Base-by-base conservation (phyloP, 2,113 vertebrate species). In the Atlantisia rogersi region DNA sequence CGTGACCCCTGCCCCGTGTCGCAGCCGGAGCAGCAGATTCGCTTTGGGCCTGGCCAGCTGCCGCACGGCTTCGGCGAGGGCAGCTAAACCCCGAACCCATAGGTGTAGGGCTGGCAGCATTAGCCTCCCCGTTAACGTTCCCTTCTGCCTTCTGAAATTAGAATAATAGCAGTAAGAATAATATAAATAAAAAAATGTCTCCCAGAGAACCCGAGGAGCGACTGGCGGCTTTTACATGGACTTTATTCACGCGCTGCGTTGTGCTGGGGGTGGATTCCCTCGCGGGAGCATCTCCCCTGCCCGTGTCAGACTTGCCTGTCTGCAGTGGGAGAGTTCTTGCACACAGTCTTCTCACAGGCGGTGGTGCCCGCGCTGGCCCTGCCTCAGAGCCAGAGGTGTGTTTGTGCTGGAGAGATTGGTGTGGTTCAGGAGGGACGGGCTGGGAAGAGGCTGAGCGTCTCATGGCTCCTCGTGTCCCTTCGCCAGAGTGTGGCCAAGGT, bases 41-140 rank as follows among this genome's bases (percentile, higher is more conserved):
- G 65, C 95, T 90, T 67, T 74, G 95, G 97, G 97, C 95, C 95
- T 95, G 94, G 84, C 94, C 89, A 24, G 93, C 50, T 7, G 75
- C 71, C 86, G 92, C 94, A 48, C 11, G 16, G 95, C 75, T 92
- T 92, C 77, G n/a, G 96, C 58, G 37, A 95, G 92, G 88, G 95
- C 79, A 10, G 3, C 67, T 62, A 60, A 56, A 96, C 95, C 94
- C 94, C 79, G 67, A 28, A 79, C 81, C 31, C 88, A 78, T 53
- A 96, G 90, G 70, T 46, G 7, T 74, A 50, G 28, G 74, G 92
- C 92, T 82, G 86, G 69, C 91, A 71, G 90, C 29, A 25, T 85
- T 82, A 86, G 79, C 85, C 80, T 95, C 65, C 42, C 69, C 37
- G 3, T 86, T 82, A 93, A 39, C 74, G 11, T 65, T 79, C 82